Base-by-base conservation (phyloP, 92 coral and sea anemone genomes). In the Siderastrea siderea region DNA sequence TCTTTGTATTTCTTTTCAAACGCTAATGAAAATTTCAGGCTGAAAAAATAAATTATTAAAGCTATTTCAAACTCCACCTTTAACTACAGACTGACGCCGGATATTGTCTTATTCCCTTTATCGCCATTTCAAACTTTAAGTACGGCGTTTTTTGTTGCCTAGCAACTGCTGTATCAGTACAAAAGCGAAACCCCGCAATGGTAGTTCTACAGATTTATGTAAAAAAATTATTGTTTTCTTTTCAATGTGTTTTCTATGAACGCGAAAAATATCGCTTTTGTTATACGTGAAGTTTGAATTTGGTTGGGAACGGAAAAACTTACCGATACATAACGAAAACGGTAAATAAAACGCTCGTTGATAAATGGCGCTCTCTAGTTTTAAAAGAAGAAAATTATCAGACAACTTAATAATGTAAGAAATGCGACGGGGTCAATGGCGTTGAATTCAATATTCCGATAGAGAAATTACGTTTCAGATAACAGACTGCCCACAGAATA, bases 11-110 rank as follows among this genome's bases (percentile, higher is more conserved):
- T 26, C 38, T 14, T 60, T 43, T 8, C 51, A 77, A 19, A 77
- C 14, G 51, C 12, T 45, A 77, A 77, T 77, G 81, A 43, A 45
- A 10, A 58, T 26, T 16, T 7, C 15, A 26, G 4, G 65, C 6
- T 6, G 6, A 68, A 45, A 68, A 44, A 38, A 81, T 71, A 1
- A 57, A 19, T 69, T 54, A 58, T 54, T 54, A 57, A 81, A 67
- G 55, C 52, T 74, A 69, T 71, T 55, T 82, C 59, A 71, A 78
- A 71, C 54, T 71, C 9, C 4, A 17, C 10, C 43, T 16, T 81
- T 53, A 53, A 68, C 66, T 47, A 54, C 67, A 57, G 13, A 71
- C 68, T 11, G 53, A 6, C n/a, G 47, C 63, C 66, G 58, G 68
- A 58, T 6, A 38, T 74, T 71, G 45, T 17, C 7, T 5, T 64